phyloP scores from a whole-genome alignment of 1,140 invertebrate genomes.

The Nephotettix cincticeps region DNA sequence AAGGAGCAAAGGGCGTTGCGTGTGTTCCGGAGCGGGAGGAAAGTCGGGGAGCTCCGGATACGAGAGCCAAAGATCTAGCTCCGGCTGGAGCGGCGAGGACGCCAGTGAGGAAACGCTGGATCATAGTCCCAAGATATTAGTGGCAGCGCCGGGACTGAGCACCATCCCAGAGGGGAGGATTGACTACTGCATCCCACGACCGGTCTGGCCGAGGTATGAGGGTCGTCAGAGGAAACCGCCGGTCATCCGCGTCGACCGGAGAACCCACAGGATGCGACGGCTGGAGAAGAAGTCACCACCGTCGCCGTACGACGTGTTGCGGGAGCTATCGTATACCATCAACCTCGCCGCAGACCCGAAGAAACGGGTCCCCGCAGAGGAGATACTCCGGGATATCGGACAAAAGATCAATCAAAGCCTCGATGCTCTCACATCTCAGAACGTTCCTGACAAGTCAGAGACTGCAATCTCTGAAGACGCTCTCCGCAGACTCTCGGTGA shows the following conservation, averaged over 20 bases:
- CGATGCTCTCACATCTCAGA: constrained; percentile 13
- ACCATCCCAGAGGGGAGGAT: constrained; percentile 36
- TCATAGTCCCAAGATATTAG: constrained; percentile 15
- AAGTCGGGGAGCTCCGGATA: constrained; percentile 36
- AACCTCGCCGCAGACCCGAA: constrained; percentile 18
- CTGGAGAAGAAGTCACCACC: constrained; percentile 15
- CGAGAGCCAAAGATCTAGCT: constrained; percentile 30
- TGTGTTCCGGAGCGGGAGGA: not conserved
- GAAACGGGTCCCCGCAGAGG: constrained; percentile 21
- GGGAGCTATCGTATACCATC: constrained; percentile 23
- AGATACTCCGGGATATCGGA: constrained; percentile 21
- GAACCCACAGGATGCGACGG: not conserved
- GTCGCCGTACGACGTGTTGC: constrained; percentile 15
- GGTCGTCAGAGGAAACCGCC: not conserved
- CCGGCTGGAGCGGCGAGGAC: constrained; percentile 22
- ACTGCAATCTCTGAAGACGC: constrained; percentile 7
- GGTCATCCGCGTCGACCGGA: not conserved
- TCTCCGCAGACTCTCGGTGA: constrained; percentile 13
- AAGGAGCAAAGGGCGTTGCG: not conserved
- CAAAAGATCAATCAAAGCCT: constrained; percentile 26
- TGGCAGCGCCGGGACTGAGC: constrained; percentile 14
- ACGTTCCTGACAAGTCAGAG: not conserved
- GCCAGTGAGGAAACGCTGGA: constrained; percentile 19
- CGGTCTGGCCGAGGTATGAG: constrained; percentile 34
- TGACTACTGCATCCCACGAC: constrained; percentile 36